Evolutionary conservation across 2,113 vertebrate species (phyloP).

Genomic region (Scomber colias): DNA sequence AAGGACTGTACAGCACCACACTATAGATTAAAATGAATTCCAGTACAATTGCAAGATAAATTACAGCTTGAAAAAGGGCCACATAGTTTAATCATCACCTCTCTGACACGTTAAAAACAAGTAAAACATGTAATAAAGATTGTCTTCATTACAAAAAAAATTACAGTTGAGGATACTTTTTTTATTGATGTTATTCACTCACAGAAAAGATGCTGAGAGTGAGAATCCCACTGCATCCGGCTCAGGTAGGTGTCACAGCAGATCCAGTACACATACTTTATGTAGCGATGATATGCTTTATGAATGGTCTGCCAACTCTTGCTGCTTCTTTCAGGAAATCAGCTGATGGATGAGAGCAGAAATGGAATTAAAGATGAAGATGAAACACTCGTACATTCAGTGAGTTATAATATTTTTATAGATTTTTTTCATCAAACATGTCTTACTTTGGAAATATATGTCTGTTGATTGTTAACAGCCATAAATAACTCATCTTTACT

Average conservation of each 20-base stretch:
- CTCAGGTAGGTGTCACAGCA: conserved; percentile 36
- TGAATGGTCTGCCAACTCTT: not conserved
- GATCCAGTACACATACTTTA: no score
- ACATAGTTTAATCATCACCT: not conserved
- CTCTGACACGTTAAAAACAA: not conserved
- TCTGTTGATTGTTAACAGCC: not conserved
- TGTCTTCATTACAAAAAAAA: no score
- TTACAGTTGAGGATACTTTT: not conserved
- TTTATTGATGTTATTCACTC: conserved; percentile 1
- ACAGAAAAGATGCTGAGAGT: conserved; percentile 5
- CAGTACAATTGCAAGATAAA: no score
- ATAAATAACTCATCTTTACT: no score
- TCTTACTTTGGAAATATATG: no score
- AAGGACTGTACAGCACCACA: no score
- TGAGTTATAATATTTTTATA: conserved; percentile 45
- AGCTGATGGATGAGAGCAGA: rapidly evolving
- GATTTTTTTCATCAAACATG: not conserved
- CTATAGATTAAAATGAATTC: no score
- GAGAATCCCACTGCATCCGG: not conserved
- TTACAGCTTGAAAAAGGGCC: no score
- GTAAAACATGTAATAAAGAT: no score
- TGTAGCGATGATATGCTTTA: not conserved
- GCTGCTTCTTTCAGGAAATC: conserved; percentile 20
- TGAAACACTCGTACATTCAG: conserved; percentile 25
- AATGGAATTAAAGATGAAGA: not conserved